Evolutionary conservation across 1,140 invertebrate genomes (phyloP), one percentile per base, ranked within the genome.

Genomic region (Halyomorpha halys): DNA sequence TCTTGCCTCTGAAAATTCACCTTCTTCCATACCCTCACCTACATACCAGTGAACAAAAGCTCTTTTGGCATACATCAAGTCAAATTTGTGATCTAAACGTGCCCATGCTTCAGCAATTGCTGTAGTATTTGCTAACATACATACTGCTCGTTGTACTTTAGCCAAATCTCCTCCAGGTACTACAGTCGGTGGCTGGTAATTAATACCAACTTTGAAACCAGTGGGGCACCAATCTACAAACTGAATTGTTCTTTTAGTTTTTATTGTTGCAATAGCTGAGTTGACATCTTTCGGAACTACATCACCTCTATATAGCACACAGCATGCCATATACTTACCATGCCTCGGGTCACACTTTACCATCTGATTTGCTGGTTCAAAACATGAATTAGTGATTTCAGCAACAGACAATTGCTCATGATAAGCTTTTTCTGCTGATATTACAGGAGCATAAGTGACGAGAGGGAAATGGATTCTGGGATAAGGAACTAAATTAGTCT

Each of bases 81-180:
- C 86, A 71, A 89, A 90, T 73, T 90, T 90, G 78, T 81, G 79
- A 69, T 83, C 79, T 8, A 84, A 78, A 72, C 86, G 80, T 30
- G 83, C 83, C 87, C 87, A 90, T 23, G 87, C 90, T 72, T 94
- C 90, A 11, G 86, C 86, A 70, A 91, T 91, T 34, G 84, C 84
- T 0, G 90, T 92, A 0, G 90, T 91, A 72, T 92, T 93, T 47
- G 82, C 87, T 73, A 93, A 75, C 88, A 91, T 89, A 74, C 89
- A 91, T 8, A 91, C 87, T 8, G 89, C 89, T 65, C 88, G 79
- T 72, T 88, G 86, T 13, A 90, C 87, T 74, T 90, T 89, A 44
- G 90, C 89, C 67, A 92, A 75, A 76, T 92, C 89, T 72, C 83
- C 89, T 70, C 78, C 90, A 67, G 80, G 90, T 70, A 82, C 89